phyloP scores from a whole-genome alignment of 1,140 invertebrate species.

The Octopus sinensis region DNA sequence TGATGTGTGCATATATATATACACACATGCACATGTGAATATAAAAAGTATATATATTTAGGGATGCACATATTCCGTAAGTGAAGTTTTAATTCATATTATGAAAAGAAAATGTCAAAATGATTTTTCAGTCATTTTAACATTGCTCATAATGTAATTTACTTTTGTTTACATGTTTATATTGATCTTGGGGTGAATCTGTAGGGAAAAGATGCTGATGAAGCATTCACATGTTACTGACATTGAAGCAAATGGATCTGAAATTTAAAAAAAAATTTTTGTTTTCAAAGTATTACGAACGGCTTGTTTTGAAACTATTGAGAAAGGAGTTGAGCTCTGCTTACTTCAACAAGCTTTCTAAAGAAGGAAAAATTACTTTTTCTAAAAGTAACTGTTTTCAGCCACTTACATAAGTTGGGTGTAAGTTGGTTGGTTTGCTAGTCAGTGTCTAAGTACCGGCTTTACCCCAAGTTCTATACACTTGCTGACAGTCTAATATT shows the following conservation, averaged over 20 bases:
- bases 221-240: no score
- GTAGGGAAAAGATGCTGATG: slow-evolving; percentile 1
- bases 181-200: slow-evolving; percentile 1
- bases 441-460: not conserved
- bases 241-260: no score
- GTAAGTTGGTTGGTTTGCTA: not conserved
- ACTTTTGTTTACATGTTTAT: not conserved
- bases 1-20: no score
- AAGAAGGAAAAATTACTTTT: not conserved
- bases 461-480: not conserved
- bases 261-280: no score
- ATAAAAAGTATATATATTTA: no score
- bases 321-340: no score
- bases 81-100: no score
- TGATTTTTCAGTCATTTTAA: slow-evolving; percentile 7
- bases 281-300: no score
- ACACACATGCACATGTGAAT: no score
- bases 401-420: not conserved
- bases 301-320: no score
- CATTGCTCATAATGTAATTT: not conserved
- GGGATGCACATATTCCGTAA: no score
- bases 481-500: slow-evolving; percentile 9
- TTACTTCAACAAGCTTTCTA: no score
- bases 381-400: not conserved
- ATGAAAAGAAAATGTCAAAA: slow-evolving; percentile 3